A percentile compares a stretch with the other conserved stretches of the same genome.
Conservation (phyloP, 2,888 invertebrate genomes). For the Dichetophora obliterata region DNA sequence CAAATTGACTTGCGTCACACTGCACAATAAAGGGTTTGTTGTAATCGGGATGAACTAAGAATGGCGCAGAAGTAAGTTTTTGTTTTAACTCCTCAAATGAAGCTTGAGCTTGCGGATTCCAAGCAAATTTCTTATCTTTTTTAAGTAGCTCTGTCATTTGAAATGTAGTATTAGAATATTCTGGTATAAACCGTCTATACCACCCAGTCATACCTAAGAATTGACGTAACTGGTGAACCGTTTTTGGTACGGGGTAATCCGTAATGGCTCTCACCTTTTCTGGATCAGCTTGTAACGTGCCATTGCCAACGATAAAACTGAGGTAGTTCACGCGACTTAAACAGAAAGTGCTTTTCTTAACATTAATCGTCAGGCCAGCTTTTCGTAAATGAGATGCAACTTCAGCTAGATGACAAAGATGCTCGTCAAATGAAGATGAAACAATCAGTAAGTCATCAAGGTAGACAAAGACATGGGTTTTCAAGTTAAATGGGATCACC, state of each 20-base stretch:
- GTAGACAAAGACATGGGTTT: too few species aligned
- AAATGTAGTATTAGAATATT: slow-evolving; percentile 41
- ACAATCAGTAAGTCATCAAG: too few species aligned
- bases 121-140: slow-evolving; percentile 8
- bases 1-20: slow-evolving; percentile 36
- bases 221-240: slow-evolving; percentile 21
- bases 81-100: slow-evolving; percentile 36
- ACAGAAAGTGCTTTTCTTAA: too few species aligned
- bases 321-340: slow-evolving; percentile 15
- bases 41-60: slow-evolving; percentile 38
- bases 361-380: not conserved
- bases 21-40: slow-evolving; percentile 39
- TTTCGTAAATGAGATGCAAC: too few species aligned
- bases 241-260: slow-evolving; percentile 18
- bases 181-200: slow-evolving; percentile 43
- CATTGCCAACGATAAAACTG: slow-evolving; percentile 38
- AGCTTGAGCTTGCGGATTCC: slow-evolving; percentile 1
- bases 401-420: too few species aligned
- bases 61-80: slow-evolving; percentile 33
- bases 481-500: too few species aligned
- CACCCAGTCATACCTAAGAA: too few species aligned
- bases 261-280: slow-evolving; percentile 18
- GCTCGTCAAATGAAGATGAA: too few species aligned
- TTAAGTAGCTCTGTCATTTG: slow-evolving; percentile 44
- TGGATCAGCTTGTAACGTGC: slow-evolving; percentile 12